These are phyloP conservation scores for Austrofundulus limnaeus DNA, from an alignment of 2,113 vertebrate genomes.

Conservation along the genomic window DNA sequence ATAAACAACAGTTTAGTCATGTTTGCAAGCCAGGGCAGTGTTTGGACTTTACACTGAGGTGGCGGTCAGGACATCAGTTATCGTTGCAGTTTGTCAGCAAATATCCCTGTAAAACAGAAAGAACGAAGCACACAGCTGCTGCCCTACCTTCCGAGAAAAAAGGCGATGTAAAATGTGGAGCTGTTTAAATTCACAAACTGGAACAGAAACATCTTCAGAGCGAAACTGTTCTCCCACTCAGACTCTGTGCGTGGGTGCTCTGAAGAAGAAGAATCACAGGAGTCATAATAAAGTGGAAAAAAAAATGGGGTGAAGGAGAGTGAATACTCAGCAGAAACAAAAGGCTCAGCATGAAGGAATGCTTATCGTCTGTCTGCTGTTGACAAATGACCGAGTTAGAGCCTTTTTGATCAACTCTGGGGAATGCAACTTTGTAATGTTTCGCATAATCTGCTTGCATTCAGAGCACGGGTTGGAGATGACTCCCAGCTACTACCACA, in stretches of 20 bases:
- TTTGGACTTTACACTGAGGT: constrained; percentile 13
- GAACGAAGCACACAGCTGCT: constrained; percentile 22
- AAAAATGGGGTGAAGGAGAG: constrained; percentile 4
- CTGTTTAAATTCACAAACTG: constrained; percentile 99
- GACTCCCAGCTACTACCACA: too few relatives aligned
- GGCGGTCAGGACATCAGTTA: neutral
- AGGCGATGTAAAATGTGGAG: constrained; percentile 98
- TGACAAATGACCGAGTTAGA: too few relatives aligned
- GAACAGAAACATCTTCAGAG: constrained; percentile 99
- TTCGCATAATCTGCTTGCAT: too few relatives aligned
- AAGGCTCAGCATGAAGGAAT: neutral
- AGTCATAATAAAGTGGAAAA: constrained; percentile 5
- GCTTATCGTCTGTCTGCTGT: too few relatives aligned
- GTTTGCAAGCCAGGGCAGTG: constrained; percentile 2
- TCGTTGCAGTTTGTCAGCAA: too few relatives aligned
- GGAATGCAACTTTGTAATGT: too few relatives aligned
- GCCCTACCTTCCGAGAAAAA: constrained; percentile 94
- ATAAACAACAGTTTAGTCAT: constrained; percentile 19
- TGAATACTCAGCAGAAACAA: neutral
- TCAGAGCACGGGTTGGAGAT: too few relatives aligned
- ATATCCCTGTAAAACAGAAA: constrained; percentile 34
- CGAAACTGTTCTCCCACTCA: constrained; percentile 98
- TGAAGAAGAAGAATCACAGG: constrained; percentile 53
- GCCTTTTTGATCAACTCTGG: too few relatives aligned
- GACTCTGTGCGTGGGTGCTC: constrained; percentile 97